A percentile compares a stretch with the other conserved stretches of the same genome.
Conservation (phyloP, 2,888 invertebrate genomes). For the Mechanitis messenoides region DNA sequence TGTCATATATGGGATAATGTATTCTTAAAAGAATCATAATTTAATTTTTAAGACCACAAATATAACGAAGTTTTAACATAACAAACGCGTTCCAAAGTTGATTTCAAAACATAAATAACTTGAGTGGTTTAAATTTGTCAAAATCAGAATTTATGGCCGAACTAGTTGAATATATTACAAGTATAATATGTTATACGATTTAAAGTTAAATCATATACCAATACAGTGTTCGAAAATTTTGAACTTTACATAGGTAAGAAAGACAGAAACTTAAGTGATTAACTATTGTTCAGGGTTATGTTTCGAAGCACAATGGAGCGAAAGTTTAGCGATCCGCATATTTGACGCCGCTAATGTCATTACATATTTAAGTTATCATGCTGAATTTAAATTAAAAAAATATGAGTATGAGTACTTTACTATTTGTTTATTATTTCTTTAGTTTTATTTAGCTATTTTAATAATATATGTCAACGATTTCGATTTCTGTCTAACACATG, state of each 20-base stretch:
- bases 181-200: neutral
- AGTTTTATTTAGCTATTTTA: too few species aligned
- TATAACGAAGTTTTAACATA: too few species aligned
- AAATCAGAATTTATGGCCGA: too few species aligned
- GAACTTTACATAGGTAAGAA: constrained; percentile 32
- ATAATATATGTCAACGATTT: too few species aligned
- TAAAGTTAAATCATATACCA: neutral
- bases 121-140: too few species aligned
- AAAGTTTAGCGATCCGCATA: constrained; percentile 56
- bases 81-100: too few species aligned
- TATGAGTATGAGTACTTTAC: too few species aligned
- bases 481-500: neutral
- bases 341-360: constrained; percentile 53
- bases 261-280: constrained; percentile 65
- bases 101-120: too few species aligned
- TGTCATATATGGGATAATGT: too few species aligned
- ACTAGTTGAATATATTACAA: neutral
- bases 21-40: too few species aligned
- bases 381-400: neutral
- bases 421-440: too few species aligned
- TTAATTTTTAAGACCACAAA: too few species aligned
- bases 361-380: constrained; percentile 27
- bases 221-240: constrained; percentile 15
- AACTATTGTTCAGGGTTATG: constrained; percentile 49
- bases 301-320: constrained; percentile 43